phyloP scores from a whole-genome alignment of 2,113 vertebrate genomes.

The Morphnarchus princeps region DNA sequence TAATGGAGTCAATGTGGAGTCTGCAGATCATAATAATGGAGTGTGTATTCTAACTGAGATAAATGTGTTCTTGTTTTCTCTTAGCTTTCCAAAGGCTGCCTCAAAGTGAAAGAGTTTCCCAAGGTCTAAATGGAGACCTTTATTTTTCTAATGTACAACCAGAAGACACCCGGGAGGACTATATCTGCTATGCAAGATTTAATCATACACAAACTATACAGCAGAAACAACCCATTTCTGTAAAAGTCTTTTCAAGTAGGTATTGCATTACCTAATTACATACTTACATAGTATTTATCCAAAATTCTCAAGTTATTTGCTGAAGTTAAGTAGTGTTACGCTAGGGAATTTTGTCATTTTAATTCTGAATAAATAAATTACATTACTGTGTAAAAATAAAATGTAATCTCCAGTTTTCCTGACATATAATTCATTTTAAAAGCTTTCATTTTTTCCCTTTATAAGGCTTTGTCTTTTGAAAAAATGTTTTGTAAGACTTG shows the following conservation, averaged over 20 bases:
- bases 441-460: background rate
- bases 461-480: background rate
- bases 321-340: background rate
- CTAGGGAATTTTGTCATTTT: background rate
- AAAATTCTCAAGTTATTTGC: background rate
- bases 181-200: constrained; percentile 98
- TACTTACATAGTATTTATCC: background rate
- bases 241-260: constrained; percentile 92
- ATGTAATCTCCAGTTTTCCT: background rate
- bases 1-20: background rate
- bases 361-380: background rate
- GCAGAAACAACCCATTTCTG: constrained; percentile 96
- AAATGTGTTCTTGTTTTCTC: constrained; percentile 21
- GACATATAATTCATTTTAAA: background rate
- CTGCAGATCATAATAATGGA: background rate
- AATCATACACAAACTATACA: constrained; percentile 98
- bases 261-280: constrained; percentile 28
- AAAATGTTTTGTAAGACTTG: background rate
- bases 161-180: constrained; percentile 90
- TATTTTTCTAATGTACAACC: constrained; percentile 94
- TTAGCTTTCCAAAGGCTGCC: constrained; percentile 93
- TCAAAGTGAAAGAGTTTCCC: constrained; percentile 90
- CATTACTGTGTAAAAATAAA: background rate
- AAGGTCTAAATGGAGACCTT: constrained; percentile 95
- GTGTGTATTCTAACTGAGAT: background rate